Base-by-base conservation (phyloP, 1,140 invertebrate species). In the Drosophila leontia region DNA sequence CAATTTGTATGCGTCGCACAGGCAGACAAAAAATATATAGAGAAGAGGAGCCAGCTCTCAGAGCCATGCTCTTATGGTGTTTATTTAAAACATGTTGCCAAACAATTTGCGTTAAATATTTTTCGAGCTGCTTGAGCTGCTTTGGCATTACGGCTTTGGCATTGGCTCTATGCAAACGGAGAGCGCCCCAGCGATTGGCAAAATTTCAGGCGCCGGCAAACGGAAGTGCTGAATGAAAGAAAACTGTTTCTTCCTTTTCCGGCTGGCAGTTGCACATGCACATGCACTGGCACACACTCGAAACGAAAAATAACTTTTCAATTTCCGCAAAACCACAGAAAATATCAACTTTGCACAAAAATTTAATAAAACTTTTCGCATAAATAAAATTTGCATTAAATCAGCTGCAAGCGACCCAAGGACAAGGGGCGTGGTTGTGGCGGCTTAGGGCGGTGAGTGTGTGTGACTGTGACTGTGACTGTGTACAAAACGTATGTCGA, bases 381-480 rank as follows among this genome's bases (percentile, higher is more conserved):
- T 90, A 90, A 90, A 90, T 90, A 90, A 91, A 90, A 90, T 91
- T 90, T 90, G 85, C 85, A 90, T 90, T 90, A 90, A 90, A 90
- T 88, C 84, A 88, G 81, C 84, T 88, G 84, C 84, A 85, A 90
- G 84, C 80, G 76, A 90, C 23, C 29, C 42, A 19, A 44, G 68
- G 78, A 42, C 39, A 32, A 50, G 57, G 58, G 78, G 67, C 53
- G 81, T 63, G 75, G 17, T 8, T 9, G 80, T 53, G 75, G 26
- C 77, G 65, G 85, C 78, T 83, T 90, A 81, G 81, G 62, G 41
- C 58, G 53, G 29, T 34, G 29, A 35, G 51, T 17, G 48, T 51
- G n/a, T 34, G 50, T 34, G 29, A 15, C 15, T 51, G 48, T 26
- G 9, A 17, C 4, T 19, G 57, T 65, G 42, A 53, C 23, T 84